Evolutionary conservation across 1,140 invertebrate species (phyloP).

Genomic region (Oncopodura yosiiana): DNA sequence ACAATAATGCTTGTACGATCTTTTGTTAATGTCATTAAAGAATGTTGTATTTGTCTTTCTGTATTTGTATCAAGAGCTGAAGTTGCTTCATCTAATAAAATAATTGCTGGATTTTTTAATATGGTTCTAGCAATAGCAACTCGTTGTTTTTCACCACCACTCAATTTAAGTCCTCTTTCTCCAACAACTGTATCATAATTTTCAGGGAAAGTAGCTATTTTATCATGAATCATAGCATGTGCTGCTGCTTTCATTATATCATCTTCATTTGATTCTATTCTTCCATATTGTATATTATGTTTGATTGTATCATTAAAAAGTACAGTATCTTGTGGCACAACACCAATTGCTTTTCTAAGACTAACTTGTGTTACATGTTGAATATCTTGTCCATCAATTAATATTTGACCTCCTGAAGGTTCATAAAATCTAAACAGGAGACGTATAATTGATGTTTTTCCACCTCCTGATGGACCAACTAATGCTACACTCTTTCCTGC

Average conservation of each 20-base stretch:
- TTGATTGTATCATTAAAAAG: slow-evolving; percentile 90
- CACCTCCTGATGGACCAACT: slow-evolving; percentile 82
- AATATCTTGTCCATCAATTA: slow-evolving; percentile 78
- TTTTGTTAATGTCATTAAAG: slow-evolving; percentile 42
- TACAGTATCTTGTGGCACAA: slow-evolving; percentile 95
- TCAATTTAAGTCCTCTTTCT: slow-evolving; percentile 31
- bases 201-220: slow-evolving; percentile 80
- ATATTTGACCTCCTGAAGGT: slow-evolving; percentile 68
- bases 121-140: slow-evolving; percentile 86
- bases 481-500: slow-evolving; percentile 84
- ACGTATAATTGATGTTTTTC: slow-evolving; percentile 88
- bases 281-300: slow-evolving; percentile 93
- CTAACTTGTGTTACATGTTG: slow-evolving; percentile 66
- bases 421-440: slow-evolving; percentile 94
- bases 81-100: slow-evolving; percentile 83
- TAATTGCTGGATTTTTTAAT: slow-evolving; percentile 73
- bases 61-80: slow-evolving; percentile 74
- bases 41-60: slow-evolving; percentile 68
- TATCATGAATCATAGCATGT: slow-evolving; percentile 87
- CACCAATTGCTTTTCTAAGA: slow-evolving; percentile 66
- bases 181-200: slow-evolving; percentile 64
- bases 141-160: slow-evolving; percentile 83
- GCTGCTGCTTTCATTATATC: slow-evolving; percentile 81
- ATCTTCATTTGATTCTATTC: slow-evolving; percentile 60
- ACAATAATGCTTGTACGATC: slow-evolving; percentile 50